These are phyloP conservation scores for Chelonus formosanus DNA, from an alignment of 2,888 invertebrate genomes.

Conservation along the genomic window DNA sequence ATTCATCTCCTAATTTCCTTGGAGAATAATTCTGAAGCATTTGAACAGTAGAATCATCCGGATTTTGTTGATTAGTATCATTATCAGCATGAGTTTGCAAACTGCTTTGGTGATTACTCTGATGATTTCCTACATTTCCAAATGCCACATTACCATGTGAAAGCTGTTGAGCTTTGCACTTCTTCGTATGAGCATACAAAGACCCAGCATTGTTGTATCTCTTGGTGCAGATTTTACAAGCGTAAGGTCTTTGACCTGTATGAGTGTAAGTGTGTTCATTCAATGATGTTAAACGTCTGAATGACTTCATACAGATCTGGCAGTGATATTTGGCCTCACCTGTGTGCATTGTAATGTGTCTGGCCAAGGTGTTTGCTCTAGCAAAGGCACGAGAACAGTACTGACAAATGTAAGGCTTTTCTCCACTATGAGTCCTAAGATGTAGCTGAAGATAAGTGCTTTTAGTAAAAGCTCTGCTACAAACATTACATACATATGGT, in stretches of 20 bases:
- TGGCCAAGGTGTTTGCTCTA: constrained; percentile 58
- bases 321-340: constrained; percentile 62
- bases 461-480: constrained; percentile 59
- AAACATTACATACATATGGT: constrained; percentile 59
- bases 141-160: too few relatives aligned
- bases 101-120: too few relatives aligned
- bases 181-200: constrained; percentile 59
- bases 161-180: constrained; percentile 51
- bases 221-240: constrained; percentile 60
- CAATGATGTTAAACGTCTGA: constrained; percentile 57
- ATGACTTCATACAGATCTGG: constrained; percentile 59
- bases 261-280: constrained; percentile 61
- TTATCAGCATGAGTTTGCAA: background rate
- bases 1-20: too few relatives aligned
- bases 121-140: too few relatives aligned
- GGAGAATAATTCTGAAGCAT: background rate
- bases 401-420: constrained; percentile 61
- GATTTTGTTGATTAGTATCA: constrained; percentile 2
- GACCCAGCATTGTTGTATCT: constrained; percentile 47
- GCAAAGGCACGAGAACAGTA: constrained; percentile 60
- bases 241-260: constrained; percentile 60
- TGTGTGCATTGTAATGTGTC: constrained; percentile 62
- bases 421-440: constrained; percentile 58
- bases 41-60: constrained; percentile 28
- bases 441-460: constrained; percentile 60